Evolutionary conservation across 2,888 invertebrate genomes (phyloP).

Genomic region (Masnerella sp.): DNA sequence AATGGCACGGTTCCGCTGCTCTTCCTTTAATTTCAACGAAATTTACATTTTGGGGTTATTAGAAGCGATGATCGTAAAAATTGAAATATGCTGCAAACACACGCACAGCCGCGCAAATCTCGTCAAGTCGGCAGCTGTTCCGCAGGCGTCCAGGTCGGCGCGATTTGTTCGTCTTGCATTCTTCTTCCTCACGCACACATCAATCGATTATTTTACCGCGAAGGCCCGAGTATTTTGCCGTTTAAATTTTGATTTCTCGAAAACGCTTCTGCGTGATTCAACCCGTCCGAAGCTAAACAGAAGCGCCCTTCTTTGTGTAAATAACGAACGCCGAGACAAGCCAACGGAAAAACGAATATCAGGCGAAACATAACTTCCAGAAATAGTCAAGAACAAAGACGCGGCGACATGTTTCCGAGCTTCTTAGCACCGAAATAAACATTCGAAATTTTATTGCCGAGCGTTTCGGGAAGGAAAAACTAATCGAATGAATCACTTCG

Average conservation of each 20-base stretch:
- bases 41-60: constrained; percentile 41
- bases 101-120: constrained; percentile 57
- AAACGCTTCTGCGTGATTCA: constrained; percentile 31
- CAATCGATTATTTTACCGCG: constrained; percentile 67
- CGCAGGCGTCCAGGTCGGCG: constrained; percentile 67
- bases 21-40: constrained; percentile 28
- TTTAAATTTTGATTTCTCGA: constrained; percentile 38
- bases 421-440: constrained; percentile 66
- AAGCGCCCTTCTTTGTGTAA: constrained; percentile 30
- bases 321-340: constrained; percentile 22
- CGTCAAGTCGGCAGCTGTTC: constrained; percentile 72
- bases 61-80: constrained; percentile 44
- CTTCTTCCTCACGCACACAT: constrained; percentile 70
- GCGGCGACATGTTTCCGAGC: constrained; percentile 60
- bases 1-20: constrained; percentile 48
- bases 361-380: constrained; percentile 7
- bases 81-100: constrained; percentile 32
- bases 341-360: background rate
- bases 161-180: constrained; percentile 75
- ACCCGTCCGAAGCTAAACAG: constrained; percentile 18
- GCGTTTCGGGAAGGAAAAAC: constrained; percentile 16
- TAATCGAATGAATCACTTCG: constrained; percentile 1
- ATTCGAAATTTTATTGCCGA: constrained; percentile 32
- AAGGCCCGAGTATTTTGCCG: constrained; percentile 33
- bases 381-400: constrained; percentile 58